Base-by-base conservation (phyloP, 2,113 vertebrate genomes). In the Grammomys dolichurus region DNA sequence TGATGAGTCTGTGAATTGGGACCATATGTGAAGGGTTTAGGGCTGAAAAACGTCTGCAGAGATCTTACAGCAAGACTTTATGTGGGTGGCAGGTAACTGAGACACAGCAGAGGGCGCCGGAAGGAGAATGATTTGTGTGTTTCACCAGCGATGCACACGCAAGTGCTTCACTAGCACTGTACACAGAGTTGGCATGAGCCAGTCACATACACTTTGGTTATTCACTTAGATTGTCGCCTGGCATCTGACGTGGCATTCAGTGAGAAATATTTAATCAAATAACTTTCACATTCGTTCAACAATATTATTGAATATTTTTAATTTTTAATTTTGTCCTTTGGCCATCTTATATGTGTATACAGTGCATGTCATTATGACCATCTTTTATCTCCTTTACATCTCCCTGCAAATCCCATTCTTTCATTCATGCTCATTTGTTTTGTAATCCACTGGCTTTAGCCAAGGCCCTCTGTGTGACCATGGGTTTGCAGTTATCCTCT, bases 1-100 rank as follows among this genome's bases (percentile, higher is more conserved):
- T 77, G 24, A 89, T 69, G 75, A 93, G 31, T 94, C 11, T 51
- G 70, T 40, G 67, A 54, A 78, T 93, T 91, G 70, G 86, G 93
- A 72, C 82, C 20, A 48, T 11, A 58, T 43, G 54, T 28, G 36
- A 94, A 86, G 28, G 48, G 84, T 76, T 94, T 77, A 33, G 26
- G 65, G 28, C 22, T 48, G 0, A 43, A 94, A 60, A 60, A 36
- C 13, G 5, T 43, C 26, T 16, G 31, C 20, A 60, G 3, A 72
- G 76, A 43, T 72, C 17, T 89, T 91, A 96, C 69, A 73, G 0
- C 5, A 87, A 63, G 31, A 0, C 5, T 86, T 65, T 9, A 33
- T 67, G 84, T 86, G 87, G 1, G 75, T 31, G 63, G 20, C 63
- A n/a, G 69, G 48, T 87, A 95, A 96, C 19, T 40, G 6, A 96